Base-by-base conservation (phyloP, 1,140 invertebrate species). In the Copidosoma floridanum region DNA sequence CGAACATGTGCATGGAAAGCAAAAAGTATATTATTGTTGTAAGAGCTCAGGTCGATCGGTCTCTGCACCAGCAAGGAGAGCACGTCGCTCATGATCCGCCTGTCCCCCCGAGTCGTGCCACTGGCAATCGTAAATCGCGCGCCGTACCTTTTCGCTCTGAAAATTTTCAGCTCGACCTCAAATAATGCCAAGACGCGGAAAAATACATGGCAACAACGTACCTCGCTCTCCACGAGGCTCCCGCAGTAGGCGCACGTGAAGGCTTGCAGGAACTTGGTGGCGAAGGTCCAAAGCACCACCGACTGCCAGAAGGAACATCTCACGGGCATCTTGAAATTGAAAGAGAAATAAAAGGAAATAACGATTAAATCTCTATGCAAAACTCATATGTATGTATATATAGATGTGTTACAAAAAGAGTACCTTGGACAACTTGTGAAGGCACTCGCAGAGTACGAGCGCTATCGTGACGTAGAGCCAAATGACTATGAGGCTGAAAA, bases 401-500 rank as follows among this genome's bases (percentile, higher is more conserved):
- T n/a, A n/a, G n/a, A n/a, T n/a, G n/a, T n/a, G n/a, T n/a, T n/a
- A n/a, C n/a, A n/a, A n/a, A n/a, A n/a, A n/a, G n/a, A n/a, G 6
- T 46, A 48, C 46, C 46, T 48, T 48, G 8, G 46, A 48, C 24
- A 48, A 29, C 20, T 48, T 48, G 46, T 48, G 32, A 29, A 48
- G 27, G 14, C 32, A 48, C 18, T 48, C 57, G 47, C 70, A 72
- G 24, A 70, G 59, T 11, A 69, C 56, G 5, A 64, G 10, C 14
- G 68, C 66, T 50, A 61, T 68, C 0, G 71, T 65, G n/a, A 65
- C 10, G 16, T 59, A 63, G 4, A 58, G 43, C 54, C 65, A 65
- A 8, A 70, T 7, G 3, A 71, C 47, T 8, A 69, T 32, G 0
- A 66, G 65, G 26, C 68, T 66, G 47, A 67, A 70, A 21, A 65